These are phyloP conservation scores for Amazona finschi DNA, from an alignment of 2,797 vertebrate species.

Conservation along the genomic window DNA sequence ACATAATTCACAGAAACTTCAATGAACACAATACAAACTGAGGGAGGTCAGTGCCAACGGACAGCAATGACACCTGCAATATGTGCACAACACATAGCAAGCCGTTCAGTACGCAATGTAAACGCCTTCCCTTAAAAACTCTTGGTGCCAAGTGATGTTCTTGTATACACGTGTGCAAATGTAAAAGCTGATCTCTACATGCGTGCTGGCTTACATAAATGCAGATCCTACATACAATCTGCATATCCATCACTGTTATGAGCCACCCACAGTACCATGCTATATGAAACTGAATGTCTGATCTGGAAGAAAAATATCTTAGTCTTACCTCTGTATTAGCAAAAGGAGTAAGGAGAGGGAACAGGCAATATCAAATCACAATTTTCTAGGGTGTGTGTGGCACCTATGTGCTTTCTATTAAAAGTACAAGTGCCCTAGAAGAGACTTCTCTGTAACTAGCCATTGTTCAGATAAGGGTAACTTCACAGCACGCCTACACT, in stretches of 20 bases:
- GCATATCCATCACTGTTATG: neutral
- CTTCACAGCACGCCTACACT: neutral
- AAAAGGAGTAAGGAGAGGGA: neutral
- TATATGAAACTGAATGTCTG: neutral
- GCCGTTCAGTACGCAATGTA: neutral
- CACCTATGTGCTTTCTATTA: neutral
- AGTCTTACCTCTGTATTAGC: neutral
- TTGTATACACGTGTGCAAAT: neutral
- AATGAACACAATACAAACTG: neutral
- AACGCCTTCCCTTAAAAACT: neutral
- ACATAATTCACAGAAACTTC: neutral
- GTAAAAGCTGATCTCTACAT: neutral
- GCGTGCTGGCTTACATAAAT: slow-evolving; percentile 43
- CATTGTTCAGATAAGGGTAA: neutral
- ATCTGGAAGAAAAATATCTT: neutral
- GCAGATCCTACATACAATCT: slow-evolving; percentile 41
- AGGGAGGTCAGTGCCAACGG: accelerated
- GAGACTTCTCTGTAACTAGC: neutral
- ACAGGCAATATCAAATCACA: neutral
- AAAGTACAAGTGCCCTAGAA: neutral
- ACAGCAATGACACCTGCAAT: neutral
- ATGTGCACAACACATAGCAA: neutral
- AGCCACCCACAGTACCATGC: neutral
- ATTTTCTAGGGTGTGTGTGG: neutral
- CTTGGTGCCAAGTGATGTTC: accelerated